These are phyloP conservation scores for Bathynomus jamesi DNA, from an alignment of 1,140 invertebrate genomes.

Conservation along the genomic window DNA sequence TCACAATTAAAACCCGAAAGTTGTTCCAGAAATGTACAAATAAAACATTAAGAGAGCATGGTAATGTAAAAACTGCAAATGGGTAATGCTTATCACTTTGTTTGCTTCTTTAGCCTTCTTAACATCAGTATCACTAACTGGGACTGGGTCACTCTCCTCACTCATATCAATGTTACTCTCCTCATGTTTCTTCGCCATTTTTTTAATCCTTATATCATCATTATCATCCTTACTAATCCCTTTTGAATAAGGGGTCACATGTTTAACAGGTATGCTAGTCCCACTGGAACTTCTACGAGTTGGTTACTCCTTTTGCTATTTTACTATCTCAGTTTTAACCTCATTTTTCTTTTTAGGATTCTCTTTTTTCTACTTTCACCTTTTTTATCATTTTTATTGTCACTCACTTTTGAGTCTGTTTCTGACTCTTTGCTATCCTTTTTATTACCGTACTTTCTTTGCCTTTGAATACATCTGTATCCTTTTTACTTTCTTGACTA, in stretches of 20 bases:
- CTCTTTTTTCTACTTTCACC: not conserved
- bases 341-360: not conserved
- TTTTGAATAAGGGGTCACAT: not conserved
- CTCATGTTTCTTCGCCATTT: slow-evolving; percentile 25
- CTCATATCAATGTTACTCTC: slow-evolving; percentile 35
- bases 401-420: too few relatives aligned
- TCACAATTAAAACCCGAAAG: too few relatives aligned
- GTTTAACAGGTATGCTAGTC: slow-evolving; percentile 5
- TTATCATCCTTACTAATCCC: slow-evolving; percentile 16
- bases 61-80: not conserved
- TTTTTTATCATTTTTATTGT: not conserved
- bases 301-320: not conserved
- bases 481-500: not conserved
- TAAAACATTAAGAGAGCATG: not conserved
- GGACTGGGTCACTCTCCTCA: slow-evolving; percentile 33
- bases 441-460: too few relatives aligned
- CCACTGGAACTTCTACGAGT: not conserved
- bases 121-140: slow-evolving; percentile 25
- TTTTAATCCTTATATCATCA: slow-evolving; percentile 25
- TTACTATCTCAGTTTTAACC: not conserved
- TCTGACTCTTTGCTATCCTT: too few relatives aligned
- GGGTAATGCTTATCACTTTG: slow-evolving; percentile 19
- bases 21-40: too few relatives aligned
- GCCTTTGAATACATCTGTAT: not conserved
- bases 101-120: slow-evolving; percentile 21